Evolutionary conservation across 2,797 vertebrate species (phyloP).

Genomic region (Zalophus californianus): DNA sequence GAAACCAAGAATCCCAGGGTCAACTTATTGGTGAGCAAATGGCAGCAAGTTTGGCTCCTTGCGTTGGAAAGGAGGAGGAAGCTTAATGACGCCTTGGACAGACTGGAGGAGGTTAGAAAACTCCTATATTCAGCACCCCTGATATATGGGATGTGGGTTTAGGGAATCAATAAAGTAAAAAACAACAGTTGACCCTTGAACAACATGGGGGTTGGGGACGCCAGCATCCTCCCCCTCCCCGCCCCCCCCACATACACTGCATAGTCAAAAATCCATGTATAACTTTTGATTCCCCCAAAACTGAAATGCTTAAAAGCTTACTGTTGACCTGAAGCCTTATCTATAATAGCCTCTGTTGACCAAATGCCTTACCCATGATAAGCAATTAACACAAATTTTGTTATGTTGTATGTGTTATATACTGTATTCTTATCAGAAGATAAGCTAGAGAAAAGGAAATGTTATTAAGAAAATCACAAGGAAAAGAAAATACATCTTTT

Average conservation of each 20-base stretch:
- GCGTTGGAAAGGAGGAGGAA: conserved; percentile 97
- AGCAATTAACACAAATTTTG: neutral
- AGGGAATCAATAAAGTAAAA: neutral
- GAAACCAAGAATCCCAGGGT: conserved; percentile 98
- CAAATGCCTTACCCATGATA: neutral
- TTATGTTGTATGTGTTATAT: neutral
- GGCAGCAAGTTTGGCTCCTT: conserved; percentile 99
- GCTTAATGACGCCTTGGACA: conserved; percentile 97
- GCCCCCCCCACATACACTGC: neutral
- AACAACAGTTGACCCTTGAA: neutral
- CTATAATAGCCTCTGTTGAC: too few species aligned
- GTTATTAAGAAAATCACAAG: neutral
- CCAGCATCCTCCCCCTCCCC: neutral
- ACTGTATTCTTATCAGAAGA: neutral
- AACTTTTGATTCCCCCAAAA: neutral
- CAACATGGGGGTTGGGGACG: neutral
- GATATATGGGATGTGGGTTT: neutral
- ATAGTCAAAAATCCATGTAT: neutral
- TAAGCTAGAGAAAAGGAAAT: neutral
- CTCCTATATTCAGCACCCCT: fast-evolving
- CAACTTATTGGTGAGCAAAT: conserved; percentile 98
- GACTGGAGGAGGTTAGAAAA: conserved; percentile 95
- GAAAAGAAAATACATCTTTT: neutral
- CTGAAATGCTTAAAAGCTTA: neutral
- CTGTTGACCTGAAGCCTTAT: neutral